Evolutionary conservation across 2,113 vertebrate genomes (phyloP).

Genomic region (Brienomyrus longianalis): DNA sequence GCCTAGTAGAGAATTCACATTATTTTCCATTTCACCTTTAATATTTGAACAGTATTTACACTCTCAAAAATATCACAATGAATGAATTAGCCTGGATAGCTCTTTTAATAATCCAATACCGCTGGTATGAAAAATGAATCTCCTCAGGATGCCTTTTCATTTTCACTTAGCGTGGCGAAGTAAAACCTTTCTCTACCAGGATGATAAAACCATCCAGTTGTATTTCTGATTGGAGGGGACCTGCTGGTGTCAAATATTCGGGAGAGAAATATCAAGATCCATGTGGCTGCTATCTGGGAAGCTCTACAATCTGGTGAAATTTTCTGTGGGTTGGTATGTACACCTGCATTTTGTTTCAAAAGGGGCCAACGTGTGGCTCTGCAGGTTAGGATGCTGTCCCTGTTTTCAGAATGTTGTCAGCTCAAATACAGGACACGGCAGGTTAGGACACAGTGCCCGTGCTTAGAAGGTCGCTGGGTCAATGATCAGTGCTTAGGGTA

Average conservation of each 20-base stretch:
- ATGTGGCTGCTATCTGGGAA: neutral
- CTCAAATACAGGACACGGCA: neutral
- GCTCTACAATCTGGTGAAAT: neutral
- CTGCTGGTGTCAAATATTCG: neutral
- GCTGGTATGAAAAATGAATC: conserved; percentile 43
- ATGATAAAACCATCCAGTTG: neutral
- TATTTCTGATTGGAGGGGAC: neutral
- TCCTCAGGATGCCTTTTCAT: neutral
- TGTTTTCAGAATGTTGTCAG: neutral
- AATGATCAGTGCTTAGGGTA: neutral
- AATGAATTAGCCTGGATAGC: conserved; percentile 32
- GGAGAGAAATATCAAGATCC: neutral
- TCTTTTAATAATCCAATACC: conserved; percentile 42
- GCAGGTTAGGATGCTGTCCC: neutral
- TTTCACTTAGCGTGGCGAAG: neutral
- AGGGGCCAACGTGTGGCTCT: neutral
- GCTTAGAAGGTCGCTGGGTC: neutral
- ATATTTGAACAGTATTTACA: conserved; percentile 51
- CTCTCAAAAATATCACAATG: conserved; percentile 32
- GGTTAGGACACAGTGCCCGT: neutral
- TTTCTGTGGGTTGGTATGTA: neutral
- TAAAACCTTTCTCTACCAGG: neutral
- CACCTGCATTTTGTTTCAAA: neutral
- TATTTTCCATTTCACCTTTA: conserved; percentile 31
- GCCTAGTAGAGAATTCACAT: neutral